Base-by-base conservation (phyloP, 2,797 vertebrate species). In the Hyperoplus lanceolatus region DNA sequence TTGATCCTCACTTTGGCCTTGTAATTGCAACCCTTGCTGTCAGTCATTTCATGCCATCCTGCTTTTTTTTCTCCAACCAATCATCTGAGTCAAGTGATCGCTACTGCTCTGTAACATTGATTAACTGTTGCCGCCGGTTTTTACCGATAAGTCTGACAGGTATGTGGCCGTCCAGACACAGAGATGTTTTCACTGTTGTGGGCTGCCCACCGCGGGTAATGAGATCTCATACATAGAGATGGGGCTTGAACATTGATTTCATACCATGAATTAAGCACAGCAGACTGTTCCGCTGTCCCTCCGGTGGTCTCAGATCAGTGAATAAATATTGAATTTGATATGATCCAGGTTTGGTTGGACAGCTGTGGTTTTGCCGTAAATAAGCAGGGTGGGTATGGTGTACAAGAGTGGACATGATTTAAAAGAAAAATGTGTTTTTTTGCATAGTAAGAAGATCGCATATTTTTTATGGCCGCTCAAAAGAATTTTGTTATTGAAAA, bases 51-150 rank as follows among this genome's bases (percentile, higher is more conserved):
- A 72, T 36, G 51, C 66, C 72, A 9, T 71, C 71, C 59, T 38
- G 57, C 64, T 82, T 81, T 70, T 77, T 80, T 84, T 70, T 80
- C 82, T 87, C 56, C 60, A 43, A 76, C 81, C 82, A 79, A 84
- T 89, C 83, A 78, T 69, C 18, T 62, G 64, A 78, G 45, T 12
- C 39, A 18, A 16, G 61, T 46, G 39, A 29, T 1, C 65, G 73
- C 45, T 0, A 41, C 57, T 6, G 85, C 83, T 82, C 59, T 66
- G 81, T 14, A 57, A 16, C 91, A 94, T 92, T 67, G 92, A 94
- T 93, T 83, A 87, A 49, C 81, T 80, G 89, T 84, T 70, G 70
- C 79, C 5, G 73, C 61, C 48, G 84, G 79, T 87, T 87, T 87
- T 87, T 75, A 70, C 73, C 68, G 60, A 48, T 18, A 61, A 87